Evolutionary conservation across 2,113 vertebrate species (phyloP), one percentile per base, ranked within the genome.

Genomic region (Nothobranchius furzeri): DNA sequence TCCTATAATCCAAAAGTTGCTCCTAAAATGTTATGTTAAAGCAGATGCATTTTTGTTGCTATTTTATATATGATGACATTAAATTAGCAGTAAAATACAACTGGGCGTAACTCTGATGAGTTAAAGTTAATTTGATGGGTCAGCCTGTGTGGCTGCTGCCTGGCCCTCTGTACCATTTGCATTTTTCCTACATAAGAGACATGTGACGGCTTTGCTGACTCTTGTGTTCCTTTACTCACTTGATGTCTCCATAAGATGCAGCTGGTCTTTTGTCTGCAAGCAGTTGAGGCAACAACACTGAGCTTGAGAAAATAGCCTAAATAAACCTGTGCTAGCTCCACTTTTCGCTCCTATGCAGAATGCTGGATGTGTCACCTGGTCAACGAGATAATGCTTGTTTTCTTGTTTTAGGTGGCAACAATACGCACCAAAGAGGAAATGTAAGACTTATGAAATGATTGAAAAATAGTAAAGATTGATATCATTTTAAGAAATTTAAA

Each of bases 171-270:
- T 73, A 77, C 70, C 73, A 58, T 74, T 66, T 53, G 68, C 75
- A 14, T 24, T 76, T 64, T 76, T 82, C 63, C 80, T 73, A 83
- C 49, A 72, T 70, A 61, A 77, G 65, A 81, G 70, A 49, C 57
- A 52, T 60, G 83, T 76, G 81, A 78, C 83, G 66, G 61, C 72
- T 88, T 76, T 87, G 85, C 87, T 90, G 85, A 89, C 88, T 85
- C 83, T 61, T 83, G 81, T 74, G 59, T 85, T 91, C 82, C 63
- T 57, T 70, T 50, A 65, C 64, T 74, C 78, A 61, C 58, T 73
- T 65, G n/a, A 62, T 42, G 24, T 76, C 76, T 75, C 56, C 37
- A 17, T 58, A 58, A 79, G 37, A 81, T 52, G 46, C 24, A 43
- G 48, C 52, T 42, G 51, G 73, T 80, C 73, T 37, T 66, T 35